Evolutionary conservation across 2,113 vertebrate genomes (phyloP).

Genomic region (Fulmarus glacialis): DNA sequence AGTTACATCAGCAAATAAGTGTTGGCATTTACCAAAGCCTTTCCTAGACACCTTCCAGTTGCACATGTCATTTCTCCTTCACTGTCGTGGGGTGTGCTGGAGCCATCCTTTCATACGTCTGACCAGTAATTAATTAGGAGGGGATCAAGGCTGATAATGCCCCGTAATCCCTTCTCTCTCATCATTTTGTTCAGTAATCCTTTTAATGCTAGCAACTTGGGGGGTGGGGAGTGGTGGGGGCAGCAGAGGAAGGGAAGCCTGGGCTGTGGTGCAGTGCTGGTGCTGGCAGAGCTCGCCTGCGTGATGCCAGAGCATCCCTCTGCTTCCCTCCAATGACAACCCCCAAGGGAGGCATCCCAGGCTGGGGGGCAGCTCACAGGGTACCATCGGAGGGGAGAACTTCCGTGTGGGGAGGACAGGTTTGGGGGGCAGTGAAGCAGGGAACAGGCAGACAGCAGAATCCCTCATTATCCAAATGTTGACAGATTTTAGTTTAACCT

Average conservation of each 20-base stretch:
- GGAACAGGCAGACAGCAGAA: neutral
- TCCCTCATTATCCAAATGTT: neutral
- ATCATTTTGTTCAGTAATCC: constrained; percentile 67
- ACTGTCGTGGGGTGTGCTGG: neutral
- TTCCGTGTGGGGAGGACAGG: neutral
- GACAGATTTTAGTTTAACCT: neutral
- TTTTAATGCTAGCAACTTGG: constrained; percentile 31
- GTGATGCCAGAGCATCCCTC: neutral
- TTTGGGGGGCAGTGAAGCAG: neutral
- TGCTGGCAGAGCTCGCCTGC: neutral
- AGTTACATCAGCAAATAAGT: neutral
- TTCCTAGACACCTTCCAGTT: neutral
- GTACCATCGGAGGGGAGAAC: neutral
- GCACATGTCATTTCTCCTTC: neutral
- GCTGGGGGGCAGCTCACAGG: neutral
- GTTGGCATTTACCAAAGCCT: neutral
- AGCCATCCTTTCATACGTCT: constrained; percentile 24
- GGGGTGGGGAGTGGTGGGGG: neutral
- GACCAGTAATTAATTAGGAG: constrained; percentile 74
- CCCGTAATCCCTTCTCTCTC: constrained; percentile 65
- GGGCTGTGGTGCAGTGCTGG: neutral
- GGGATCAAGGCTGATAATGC: constrained; percentile 66
- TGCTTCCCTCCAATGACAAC: neutral
- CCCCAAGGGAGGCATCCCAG: neutral
- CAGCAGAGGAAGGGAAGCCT: neutral